A percentile compares a stretch with the other conserved stretches of the same genome.
Conservation (phyloP, 2,113 vertebrate species). For the Potamarius usumacintae region DNA sequence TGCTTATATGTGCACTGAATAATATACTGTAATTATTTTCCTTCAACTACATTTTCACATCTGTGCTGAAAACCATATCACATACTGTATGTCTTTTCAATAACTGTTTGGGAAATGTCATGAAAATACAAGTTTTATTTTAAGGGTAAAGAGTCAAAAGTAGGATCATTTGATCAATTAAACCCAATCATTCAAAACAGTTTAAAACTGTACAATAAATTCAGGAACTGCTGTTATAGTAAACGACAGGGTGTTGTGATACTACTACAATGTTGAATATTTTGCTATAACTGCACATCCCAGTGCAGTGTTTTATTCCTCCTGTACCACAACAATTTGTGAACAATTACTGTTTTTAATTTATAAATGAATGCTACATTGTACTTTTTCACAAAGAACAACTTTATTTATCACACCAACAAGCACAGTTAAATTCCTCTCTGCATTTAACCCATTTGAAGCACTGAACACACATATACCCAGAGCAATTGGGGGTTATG, state of each 20-base stretch:
- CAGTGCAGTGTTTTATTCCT: neutral
- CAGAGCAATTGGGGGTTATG: no score
- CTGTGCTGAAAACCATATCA: neutral
- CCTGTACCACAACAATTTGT: neutral
- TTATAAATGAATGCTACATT: neutral
- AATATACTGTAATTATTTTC: neutral
- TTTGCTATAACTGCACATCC: neutral
- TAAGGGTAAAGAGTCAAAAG: neutral
- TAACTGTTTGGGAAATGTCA: neutral
- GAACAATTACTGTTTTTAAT: neutral
- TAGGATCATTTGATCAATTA: neutral
- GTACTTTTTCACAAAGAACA: neutral
- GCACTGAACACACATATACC: no score
- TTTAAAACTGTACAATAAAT: neutral
- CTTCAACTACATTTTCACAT: neutral
- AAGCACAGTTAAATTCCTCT: no score
- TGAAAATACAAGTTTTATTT: neutral
- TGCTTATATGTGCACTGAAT: neutral
- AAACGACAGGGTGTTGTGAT: neutral
- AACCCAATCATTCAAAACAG: neutral
- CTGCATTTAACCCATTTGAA: no score
- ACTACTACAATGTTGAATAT: neutral
- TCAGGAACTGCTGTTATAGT: neutral
- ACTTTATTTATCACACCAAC: no score
- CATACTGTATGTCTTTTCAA: neutral